Base-by-base conservation (phyloP, 2,888 invertebrate species). In the Sminthurinus aureus region DNA sequence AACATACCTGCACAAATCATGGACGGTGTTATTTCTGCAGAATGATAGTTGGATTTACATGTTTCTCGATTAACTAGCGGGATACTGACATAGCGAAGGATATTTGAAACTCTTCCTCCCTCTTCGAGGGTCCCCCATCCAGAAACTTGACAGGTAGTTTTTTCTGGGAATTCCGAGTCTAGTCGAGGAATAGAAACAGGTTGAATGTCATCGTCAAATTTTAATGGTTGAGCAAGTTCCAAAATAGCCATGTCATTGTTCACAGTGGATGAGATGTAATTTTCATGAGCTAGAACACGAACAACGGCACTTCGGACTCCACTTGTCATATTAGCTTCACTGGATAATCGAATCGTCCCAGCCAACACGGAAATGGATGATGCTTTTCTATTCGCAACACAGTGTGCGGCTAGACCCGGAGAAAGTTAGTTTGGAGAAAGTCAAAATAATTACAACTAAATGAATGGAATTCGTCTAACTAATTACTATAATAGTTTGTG, bases 181-280 rank as follows among this genome's bases (percentile, higher is more conserved):
- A n/a, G 50, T 58, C 24, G 20, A 8, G 81, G 81, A 12, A 84
- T 69, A 2, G 26, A 1, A 3, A 84, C 22, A 11, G 83, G 83
- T 22, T 83, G 73, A 15, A 79, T 58, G 24, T 58, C n/a, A 4
- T 74, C 75, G 13, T 51, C 15, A 13, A 58, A 76, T 22, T 20
- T 52, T 51, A 76, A 13, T 22, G 52, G n/a, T 13, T 52, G n/a
- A 24, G 26, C 76, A 24, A 76, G 12, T 22, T 81, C 26, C 15
- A 86, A 52, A 18, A 86, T 22, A 26, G 86, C 86, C 69, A 86
- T 80, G 67, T 86, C 86, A 67, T 84, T 83, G 13, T 83, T 50
- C n/a, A 84, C 85, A 2, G 84, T 86, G 13, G 82, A 69, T 1
- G 82, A 58, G 20, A 83, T 81, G 51, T 84, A 86, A 8, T 83